phyloP scores from a whole-genome alignment of 1,140 invertebrate species.

The Magallana gigas region DNA sequence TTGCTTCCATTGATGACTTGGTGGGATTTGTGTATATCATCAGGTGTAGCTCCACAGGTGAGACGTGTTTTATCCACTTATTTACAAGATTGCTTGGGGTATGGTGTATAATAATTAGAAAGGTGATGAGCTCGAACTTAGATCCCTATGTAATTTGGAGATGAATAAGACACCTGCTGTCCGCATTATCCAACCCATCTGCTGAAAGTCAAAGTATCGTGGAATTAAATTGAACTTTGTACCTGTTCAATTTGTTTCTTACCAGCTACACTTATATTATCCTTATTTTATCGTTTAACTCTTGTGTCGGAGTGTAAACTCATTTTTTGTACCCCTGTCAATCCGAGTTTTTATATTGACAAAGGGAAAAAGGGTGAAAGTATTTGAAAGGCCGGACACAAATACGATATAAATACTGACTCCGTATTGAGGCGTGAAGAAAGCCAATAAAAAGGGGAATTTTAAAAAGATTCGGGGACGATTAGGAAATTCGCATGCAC shows the following conservation, averaged over 20 bases:
- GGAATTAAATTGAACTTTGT: too few relatives aligned
- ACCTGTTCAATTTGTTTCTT: too few relatives aligned
- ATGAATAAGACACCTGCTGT: too few relatives aligned
- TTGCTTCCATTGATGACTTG: too few relatives aligned
- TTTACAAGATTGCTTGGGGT: not conserved
- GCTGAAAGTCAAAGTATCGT: too few relatives aligned
- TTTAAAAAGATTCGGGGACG: not conserved
- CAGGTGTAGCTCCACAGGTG: not conserved
- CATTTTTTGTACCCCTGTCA: not conserved
- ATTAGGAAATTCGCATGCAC: not conserved
- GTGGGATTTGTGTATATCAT: too few relatives aligned
- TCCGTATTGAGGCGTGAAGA: conserved; percentile 8
- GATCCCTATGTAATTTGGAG: too few relatives aligned
- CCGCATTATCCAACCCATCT: too few relatives aligned
- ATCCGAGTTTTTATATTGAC: not conserved
- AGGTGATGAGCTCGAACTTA: not conserved
- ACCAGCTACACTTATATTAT: too few relatives aligned
- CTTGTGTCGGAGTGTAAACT: too few relatives aligned
- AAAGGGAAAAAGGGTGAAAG: not conserved
- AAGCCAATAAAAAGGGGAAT: not conserved
- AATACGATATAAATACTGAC: not conserved
- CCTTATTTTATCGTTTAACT: too few relatives aligned
- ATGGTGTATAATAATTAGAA: not conserved
- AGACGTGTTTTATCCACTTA: not conserved
- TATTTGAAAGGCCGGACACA: conserved; percentile 8